Base-by-base conservation (phyloP, 2,113 vertebrate species). In the Setophaga kirtlandii region DNA sequence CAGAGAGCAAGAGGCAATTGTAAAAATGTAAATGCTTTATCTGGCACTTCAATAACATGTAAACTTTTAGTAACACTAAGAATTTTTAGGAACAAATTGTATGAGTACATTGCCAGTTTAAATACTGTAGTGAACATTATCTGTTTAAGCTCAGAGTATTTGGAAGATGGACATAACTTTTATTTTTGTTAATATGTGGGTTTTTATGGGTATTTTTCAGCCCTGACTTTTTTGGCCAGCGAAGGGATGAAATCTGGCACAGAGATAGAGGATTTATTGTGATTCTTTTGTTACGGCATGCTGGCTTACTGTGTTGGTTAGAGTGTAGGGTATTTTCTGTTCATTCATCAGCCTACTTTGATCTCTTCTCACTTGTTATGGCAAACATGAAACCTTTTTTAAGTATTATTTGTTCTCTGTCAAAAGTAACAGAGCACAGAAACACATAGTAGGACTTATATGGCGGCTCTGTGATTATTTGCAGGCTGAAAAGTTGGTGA, bases 1-100 rank as follows among this genome's bases (percentile, higher is more conserved):
- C 18, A 60, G 87, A 95, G 89, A 97, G 96, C 96, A 97, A 97
- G 96, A 97, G 83, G 93, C 94, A 93, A 74, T 98, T 98, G 96
- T 97, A 87, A 96, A 93, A 80, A 96, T 97, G 83, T 96, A 87
- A 95, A 96, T 94, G 88, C 95, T 91, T 83, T 96, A 97, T 97
- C 90, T 97, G 92, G 90, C 75, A 83, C 68, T 93, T 94, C n/a
- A 90, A 4, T 95, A 94, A 80, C 80, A 68, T 63, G 85, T 91
- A 76, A 52, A 85, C 62, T 93, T 95, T 22, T n/a, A 59, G 64
- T 74, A 86, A 74, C 47, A 69, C 10, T 23, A 75, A 74, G 52
- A 94, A 75, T 77, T 96, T 91, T 97, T 82, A 85, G 76, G 65
- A 93, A 60, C n/a, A 92, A 63, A 65, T 80, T 80, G 42, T 76